These are phyloP conservation scores for Heloderma charlesbogerti DNA, from an alignment of 2,113 vertebrate genomes.

Conservation along the genomic window DNA sequence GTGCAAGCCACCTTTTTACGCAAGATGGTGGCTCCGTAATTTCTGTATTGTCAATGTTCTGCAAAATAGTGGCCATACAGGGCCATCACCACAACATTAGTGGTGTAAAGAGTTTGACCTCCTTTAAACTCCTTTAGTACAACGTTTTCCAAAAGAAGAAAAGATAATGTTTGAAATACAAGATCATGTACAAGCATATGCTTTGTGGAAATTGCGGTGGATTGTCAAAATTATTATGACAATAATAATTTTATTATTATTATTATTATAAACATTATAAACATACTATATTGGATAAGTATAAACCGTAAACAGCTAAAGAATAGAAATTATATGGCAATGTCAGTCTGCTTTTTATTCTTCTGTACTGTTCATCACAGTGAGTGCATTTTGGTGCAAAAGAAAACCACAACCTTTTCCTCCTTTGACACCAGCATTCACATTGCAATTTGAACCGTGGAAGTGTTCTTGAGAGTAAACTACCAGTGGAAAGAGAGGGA, in stretches of 20 bases:
- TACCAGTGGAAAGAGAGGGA: background rate
- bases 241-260: no score
- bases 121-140: background rate
- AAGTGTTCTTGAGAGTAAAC: background rate
- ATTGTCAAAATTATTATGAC: background rate
- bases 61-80: no score
- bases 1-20: no score
- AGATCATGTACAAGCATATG: background rate
- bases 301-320: background rate
- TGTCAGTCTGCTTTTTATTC: background rate
- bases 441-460: background rate
- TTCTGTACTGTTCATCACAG: background rate
- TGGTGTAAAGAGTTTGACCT: no score
- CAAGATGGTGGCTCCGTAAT: no score
- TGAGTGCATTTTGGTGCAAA: background rate
- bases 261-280: background rate
- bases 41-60: no score
- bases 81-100: no score
- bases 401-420: background rate
- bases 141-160: background rate
- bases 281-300: background rate
- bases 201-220: background rate
- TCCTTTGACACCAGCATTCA: background rate
- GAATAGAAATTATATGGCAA: background rate
- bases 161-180: background rate